These are phyloP conservation scores for Beris morrisii DNA, from an alignment of 2,888 invertebrate genomes.

Conservation along the genomic window DNA sequence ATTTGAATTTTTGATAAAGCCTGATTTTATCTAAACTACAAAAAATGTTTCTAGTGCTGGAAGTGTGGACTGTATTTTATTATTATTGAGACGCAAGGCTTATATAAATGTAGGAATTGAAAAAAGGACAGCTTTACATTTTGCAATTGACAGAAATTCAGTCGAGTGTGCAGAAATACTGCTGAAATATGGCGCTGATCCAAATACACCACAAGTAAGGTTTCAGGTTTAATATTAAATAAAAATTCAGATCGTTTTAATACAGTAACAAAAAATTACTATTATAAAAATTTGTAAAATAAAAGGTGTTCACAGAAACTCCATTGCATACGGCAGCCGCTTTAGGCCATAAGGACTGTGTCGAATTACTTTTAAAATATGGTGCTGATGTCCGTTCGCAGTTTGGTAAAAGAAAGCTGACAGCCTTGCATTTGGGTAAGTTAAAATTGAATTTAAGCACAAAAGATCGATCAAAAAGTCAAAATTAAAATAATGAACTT, in stretches of 20 bases:
- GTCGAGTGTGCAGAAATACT: conserved; percentile 73
- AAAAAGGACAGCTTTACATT: conserved; percentile 77
- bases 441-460: background rate
- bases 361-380: conserved; percentile 71
- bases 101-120: conserved; percentile 74
- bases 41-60: conserved; percentile 45
- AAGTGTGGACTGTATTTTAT: conserved; percentile 57
- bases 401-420: conserved; percentile 69
- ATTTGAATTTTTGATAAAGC: background rate
- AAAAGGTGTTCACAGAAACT: conserved; percentile 78
- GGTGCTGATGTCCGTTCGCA: conserved; percentile 81
- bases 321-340: conserved; percentile 81
- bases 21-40: conserved; percentile 32
- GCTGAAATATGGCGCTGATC: conserved; percentile 75
- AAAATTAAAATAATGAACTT: background rate
- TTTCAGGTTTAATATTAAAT: background rate
- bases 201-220: conserved; percentile 77
- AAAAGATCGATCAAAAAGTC: background rate
- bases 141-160: conserved; percentile 78
- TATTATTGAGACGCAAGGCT: conserved; percentile 72
- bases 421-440: conserved; percentile 74
- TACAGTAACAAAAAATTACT: background rate
- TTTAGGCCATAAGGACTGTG: conserved; percentile 69
- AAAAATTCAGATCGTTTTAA: background rate
- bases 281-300: conserved; percentile 29